Conservation (phyloP, 2,113 vertebrate genomes). For the Rhinolophus sinicus region DNA sequence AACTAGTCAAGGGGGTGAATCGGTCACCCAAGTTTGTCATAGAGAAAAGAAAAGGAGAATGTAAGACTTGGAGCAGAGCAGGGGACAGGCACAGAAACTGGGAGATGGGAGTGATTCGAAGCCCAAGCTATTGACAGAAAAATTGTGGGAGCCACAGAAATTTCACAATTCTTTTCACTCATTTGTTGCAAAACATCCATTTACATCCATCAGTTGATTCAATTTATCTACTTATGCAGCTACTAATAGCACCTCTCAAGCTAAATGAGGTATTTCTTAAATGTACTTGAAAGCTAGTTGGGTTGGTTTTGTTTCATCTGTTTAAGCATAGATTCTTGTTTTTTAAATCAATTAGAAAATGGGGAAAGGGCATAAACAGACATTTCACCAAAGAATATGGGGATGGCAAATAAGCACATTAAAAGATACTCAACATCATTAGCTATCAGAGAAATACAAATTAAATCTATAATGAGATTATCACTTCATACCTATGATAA, state of each 20-base stretch:
- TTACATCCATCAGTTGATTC: not conserved
- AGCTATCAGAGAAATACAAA: not conserved
- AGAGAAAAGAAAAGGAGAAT: not conserved
- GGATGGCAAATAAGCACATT: not conserved
- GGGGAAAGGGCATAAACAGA: not conserved
- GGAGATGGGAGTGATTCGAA: fast-evolving
- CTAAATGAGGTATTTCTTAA: not conserved
- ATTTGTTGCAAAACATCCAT: not conserved
- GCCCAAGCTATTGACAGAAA: not conserved
- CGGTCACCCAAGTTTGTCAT: not conserved
- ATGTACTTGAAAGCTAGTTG: not conserved
- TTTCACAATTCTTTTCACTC: not conserved
- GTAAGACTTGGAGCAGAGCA: not conserved
- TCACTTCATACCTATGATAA: not conserved
- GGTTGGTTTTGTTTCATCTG: not conserved
- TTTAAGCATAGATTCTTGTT: not conserved
- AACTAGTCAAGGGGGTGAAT: not conserved
- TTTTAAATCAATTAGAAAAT: not conserved
- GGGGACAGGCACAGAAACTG: not conserved
- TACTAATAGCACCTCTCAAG: not conserved
- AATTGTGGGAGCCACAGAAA: not conserved
- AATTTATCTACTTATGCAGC: not conserved
- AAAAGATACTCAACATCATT: not conserved
- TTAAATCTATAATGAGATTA: not conserved
- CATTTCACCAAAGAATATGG: not conserved